Conservation (phyloP, 2,888 invertebrate species). For the Mellilla xanthometata region DNA sequence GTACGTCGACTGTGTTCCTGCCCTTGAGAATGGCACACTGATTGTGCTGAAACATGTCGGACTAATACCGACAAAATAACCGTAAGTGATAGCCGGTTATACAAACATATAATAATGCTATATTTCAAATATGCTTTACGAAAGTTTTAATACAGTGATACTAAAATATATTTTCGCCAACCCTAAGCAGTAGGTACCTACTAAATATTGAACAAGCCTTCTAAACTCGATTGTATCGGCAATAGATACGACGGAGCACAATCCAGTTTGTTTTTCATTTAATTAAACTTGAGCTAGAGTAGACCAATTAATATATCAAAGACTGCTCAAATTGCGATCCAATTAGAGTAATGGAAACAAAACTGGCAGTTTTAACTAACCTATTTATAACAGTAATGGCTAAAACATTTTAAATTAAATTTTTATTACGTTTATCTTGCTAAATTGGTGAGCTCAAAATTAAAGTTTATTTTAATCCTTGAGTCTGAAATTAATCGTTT, state of each 20-base stretch:
- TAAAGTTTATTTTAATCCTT: too few species aligned
- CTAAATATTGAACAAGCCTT: neutral
- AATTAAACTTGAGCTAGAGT: slow-evolving; percentile 3
- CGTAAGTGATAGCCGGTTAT: too few species aligned
- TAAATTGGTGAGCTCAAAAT: neutral
- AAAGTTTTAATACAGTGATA: too few species aligned
- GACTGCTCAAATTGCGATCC: slow-evolving; percentile 7
- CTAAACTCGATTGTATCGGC: slow-evolving; percentile 1
- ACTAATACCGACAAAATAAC: too few species aligned
- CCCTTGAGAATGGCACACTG: too few species aligned
- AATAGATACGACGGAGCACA: slow-evolving; percentile 4
- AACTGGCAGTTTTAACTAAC: slow-evolving; percentile 4
- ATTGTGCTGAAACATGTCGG: too few species aligned
- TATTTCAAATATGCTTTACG: too few species aligned
- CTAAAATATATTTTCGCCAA: too few species aligned
- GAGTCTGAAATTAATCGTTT: too few species aligned
- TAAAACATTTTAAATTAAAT: neutral
- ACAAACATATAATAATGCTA: too few species aligned
- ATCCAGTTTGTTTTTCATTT: slow-evolving; percentile 9
- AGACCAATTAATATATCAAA: slow-evolving; percentile 9
- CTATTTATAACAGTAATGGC: slow-evolving; percentile 1
- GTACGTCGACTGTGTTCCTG: too few species aligned
- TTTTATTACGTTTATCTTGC: neutral
- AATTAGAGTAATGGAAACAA: slow-evolving; percentile 10
- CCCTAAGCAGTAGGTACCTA: neutral